These are phyloP conservation scores for Tringa solitaria DNA, from an alignment of 2,113 vertebrate species.

Conservation along the genomic window DNA sequence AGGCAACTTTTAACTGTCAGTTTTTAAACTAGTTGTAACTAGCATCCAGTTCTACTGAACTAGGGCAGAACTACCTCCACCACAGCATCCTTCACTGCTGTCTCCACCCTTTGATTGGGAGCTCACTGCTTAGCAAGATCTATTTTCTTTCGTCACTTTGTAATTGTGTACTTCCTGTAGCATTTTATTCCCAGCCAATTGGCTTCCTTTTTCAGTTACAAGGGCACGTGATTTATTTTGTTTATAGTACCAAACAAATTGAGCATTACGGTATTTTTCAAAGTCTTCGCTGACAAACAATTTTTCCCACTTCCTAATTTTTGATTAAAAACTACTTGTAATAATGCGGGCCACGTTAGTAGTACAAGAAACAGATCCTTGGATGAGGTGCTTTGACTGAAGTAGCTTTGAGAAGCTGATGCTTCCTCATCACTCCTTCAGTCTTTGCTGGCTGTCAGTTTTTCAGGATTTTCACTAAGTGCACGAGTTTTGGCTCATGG, in stretches of 20 bases:
- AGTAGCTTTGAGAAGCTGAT: neutral
- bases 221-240: neutral
- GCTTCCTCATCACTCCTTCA: neutral
- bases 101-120: neutral
- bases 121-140: neutral
- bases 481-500: neutral
- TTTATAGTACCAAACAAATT: neutral
- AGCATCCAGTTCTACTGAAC: neutral
- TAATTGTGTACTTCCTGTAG: neutral
- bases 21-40: neutral
- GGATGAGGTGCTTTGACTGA: neutral
- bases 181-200: neutral
- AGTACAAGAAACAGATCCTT: neutral
- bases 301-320: neutral
- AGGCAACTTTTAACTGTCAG: neutral
- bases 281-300: neutral
- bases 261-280: neutral
- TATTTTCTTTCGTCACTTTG: neutral
- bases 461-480: neutral
- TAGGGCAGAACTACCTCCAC: neutral
- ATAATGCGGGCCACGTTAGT: fast-evolving
- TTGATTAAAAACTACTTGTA: neutral
- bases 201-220: neutral
- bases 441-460: neutral
- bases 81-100: neutral